Conservation (phyloP, 2,113 vertebrate species). For the Dromaius novaehollandiae region DNA sequence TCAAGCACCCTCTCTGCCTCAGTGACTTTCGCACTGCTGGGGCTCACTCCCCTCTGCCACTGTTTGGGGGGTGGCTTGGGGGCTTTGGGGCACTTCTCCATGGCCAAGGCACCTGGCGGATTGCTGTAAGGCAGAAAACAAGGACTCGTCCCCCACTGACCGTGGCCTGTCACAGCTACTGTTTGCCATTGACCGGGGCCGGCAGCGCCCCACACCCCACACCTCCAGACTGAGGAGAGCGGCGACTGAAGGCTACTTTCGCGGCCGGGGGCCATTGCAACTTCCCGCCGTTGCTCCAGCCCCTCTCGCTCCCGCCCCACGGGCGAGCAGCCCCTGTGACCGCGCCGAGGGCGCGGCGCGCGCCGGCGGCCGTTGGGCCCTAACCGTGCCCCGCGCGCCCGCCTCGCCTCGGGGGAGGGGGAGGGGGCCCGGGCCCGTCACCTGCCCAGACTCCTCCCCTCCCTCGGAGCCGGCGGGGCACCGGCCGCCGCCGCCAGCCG, state of each 20-base stretch:
- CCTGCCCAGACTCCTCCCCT: not conserved
- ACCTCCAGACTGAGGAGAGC: not conserved
- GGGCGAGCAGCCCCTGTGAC: no score
- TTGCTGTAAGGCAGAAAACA: not conserved
- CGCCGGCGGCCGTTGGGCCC: not conserved
- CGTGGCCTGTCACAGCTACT: no score
- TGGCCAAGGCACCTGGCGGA: not conserved
- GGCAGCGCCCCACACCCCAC: not conserved
- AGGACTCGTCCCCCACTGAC: not conserved
- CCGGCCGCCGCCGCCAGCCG: not conserved
- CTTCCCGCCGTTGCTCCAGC: accelerated
- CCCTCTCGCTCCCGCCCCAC: not conserved
- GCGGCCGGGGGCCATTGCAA: not conserved
- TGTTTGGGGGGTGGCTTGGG: no score
- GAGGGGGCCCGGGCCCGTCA: not conserved
- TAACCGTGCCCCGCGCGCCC: not conserved
- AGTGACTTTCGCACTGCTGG: not conserved
- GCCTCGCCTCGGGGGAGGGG: no score
- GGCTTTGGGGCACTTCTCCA: not conserved
- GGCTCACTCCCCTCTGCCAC: not conserved
- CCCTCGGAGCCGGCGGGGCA: not conserved
- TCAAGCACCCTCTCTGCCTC: not conserved
- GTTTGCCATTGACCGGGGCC: not conserved
- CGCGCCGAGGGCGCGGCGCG: not conserved
- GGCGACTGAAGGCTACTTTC: not conserved